A percentile compares a stretch with the other conserved stretches of the same genome.
These are phyloP conservation scores for Anguilla pacifica DNA, from an alignment of 2,797 vertebrate species.

Conservation along the genomic window DNA sequence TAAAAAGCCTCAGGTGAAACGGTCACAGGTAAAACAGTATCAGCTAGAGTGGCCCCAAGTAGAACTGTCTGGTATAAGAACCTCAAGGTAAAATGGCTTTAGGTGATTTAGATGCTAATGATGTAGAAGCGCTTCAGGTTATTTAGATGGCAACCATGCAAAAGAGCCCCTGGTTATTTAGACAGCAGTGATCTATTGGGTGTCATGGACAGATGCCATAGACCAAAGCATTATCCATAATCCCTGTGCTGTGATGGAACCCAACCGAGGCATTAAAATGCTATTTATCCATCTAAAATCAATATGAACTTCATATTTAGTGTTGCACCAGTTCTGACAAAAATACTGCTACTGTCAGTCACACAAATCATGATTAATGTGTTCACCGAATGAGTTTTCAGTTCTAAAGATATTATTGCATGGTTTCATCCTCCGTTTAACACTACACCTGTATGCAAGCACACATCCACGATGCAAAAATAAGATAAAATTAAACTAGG, in stretches of 20 bases:
- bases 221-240: not conserved
- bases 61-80: not conserved
- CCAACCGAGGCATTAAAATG: not conserved
- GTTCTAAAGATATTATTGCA: not conserved
- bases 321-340: not conserved
- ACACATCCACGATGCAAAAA: not conserved
- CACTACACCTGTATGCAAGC: not conserved
- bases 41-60: not conserved
- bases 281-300: not conserved
- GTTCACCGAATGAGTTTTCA: not conserved
- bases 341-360: not conserved
- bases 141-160: not conserved
- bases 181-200: not conserved
- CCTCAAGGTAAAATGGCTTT: not conserved
- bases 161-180: not conserved
- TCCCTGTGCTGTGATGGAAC: not conserved
- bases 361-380: not conserved
- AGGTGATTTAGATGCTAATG: not conserved
- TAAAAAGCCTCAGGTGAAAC: not conserved
- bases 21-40: not conserved
- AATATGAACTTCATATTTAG: slow-evolving; percentile 3
- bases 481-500: not conserved
- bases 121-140: not conserved
- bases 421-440: not conserved
- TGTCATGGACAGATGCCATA: not conserved